phyloP scores from a whole-genome alignment of 2,797 vertebrate genomes.

The Eulemur rubriventer region DNA sequence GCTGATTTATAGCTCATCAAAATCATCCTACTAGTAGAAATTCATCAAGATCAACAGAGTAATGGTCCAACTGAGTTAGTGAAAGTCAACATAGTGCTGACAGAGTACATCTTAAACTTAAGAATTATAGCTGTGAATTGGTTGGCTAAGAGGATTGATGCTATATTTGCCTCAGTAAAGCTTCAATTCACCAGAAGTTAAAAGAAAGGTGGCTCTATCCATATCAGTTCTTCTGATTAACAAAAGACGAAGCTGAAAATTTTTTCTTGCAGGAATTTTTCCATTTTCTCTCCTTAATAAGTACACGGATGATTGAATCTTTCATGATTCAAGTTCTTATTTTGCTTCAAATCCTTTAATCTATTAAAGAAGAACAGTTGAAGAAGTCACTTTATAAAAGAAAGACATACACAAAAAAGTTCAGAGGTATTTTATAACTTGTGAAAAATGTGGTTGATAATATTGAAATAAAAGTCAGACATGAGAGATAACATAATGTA shows the following conservation, averaged over 20 bases:
- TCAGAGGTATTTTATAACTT: neutral
- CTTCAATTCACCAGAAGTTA: neutral
- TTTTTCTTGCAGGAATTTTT: neutral
- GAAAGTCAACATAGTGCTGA: constrained; percentile 47
- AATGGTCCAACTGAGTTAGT: neutral
- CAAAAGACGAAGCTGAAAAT: neutral
- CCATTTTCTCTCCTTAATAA: neutral
- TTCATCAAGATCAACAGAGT: constrained; percentile 30
- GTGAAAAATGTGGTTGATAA: neutral
- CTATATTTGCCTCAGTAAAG: constrained; percentile 9
- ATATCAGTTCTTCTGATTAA: neutral
- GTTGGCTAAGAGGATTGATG: neutral
- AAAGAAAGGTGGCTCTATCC: neutral
- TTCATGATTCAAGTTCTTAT: neutral
- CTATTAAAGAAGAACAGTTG: neutral
- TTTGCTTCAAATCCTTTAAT: neutral
- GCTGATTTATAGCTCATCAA: constrained; percentile 36
- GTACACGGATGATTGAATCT: neutral
- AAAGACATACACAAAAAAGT: neutral
- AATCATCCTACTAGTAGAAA: constrained; percentile 36
- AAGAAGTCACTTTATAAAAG: neutral
- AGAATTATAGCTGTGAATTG: neutral
- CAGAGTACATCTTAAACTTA: neutral
- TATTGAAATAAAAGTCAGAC: constrained; percentile 34
- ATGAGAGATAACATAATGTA: neutral